A percentile compares a stretch with the other conserved stretches of the same genome.
Evolutionary conservation across 2,113 vertebrate genomes (phyloP).

Genomic region (Plecturocebus donacophilus): DNA sequence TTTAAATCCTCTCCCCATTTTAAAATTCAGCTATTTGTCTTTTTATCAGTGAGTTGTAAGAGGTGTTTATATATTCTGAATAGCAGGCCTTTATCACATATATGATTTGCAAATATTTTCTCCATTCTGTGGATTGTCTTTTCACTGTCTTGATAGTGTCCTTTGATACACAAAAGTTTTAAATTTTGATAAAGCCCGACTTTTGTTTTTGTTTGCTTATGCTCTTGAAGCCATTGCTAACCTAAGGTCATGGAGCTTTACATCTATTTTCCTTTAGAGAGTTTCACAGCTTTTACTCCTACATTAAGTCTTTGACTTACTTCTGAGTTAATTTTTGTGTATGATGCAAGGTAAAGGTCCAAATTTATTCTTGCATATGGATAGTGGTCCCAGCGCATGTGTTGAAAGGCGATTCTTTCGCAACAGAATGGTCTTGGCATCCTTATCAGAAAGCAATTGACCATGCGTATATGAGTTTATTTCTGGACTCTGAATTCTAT

Average conservation of each 20-base stretch:
- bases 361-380: background rate
- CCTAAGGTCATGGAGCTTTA: background rate
- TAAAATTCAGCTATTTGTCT: background rate
- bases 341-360: background rate
- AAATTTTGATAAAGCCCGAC: background rate
- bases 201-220: background rate
- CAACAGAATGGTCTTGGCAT: background rate
- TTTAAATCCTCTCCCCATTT: background rate
- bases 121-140: background rate
- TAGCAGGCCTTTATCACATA: background rate
- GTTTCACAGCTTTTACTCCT: background rate
- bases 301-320: background rate
- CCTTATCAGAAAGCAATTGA: background rate
- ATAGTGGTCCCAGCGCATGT: background rate
- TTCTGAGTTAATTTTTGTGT: background rate
- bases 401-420: background rate
- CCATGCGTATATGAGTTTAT: background rate
- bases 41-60: background rate
- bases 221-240: background rate
- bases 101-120: background rate
- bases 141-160: background rate
- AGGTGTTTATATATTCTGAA: background rate
- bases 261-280: background rate
- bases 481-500: background rate
- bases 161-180: background rate